Percentiles rank a stretch among this genome's conserved stretches.
These are phyloP conservation scores for Rhipidura dahli DNA, from an alignment of 2,113 vertebrate species.

Conservation along the genomic window DNA sequence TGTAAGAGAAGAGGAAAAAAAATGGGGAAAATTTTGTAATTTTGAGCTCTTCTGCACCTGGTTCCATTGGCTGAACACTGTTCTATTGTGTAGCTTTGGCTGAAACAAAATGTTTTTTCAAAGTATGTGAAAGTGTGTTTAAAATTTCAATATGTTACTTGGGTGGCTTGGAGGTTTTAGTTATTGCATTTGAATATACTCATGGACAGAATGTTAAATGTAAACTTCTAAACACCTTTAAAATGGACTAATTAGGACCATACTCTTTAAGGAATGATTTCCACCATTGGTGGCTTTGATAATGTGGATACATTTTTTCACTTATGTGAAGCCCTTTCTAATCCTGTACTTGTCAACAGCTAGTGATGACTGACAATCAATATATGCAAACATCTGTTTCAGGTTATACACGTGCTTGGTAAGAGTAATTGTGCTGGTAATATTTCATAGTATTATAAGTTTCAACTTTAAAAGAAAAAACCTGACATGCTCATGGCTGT, in stretches of 20 bases:
- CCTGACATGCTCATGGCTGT: background rate
- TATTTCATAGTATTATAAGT: background rate
- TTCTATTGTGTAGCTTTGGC: background rate
- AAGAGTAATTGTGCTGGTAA: background rate
- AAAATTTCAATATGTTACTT: background rate
- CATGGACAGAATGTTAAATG: background rate
- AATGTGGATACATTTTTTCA: background rate
- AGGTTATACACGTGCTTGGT: background rate
- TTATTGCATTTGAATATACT: background rate
- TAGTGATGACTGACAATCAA: constrained; percentile 1
- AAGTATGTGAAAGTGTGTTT: background rate
- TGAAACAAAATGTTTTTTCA: background rate
- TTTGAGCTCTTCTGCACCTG: background rate
- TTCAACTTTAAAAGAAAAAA: background rate
- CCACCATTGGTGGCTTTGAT: background rate
- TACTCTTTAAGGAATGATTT: background rate
- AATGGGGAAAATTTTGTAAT: background rate
- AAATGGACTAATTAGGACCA: background rate
- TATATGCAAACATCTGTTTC: background rate
- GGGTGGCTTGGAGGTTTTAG: background rate
- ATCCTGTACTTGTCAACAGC: background rate
- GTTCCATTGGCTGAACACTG: background rate
- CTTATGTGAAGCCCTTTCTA: background rate
- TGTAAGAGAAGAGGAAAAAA: background rate
- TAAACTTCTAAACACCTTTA: background rate